Evolutionary conservation across 2,797 vertebrate genomes (phyloP).

Genomic region (Eulemur coronatus): DNA sequence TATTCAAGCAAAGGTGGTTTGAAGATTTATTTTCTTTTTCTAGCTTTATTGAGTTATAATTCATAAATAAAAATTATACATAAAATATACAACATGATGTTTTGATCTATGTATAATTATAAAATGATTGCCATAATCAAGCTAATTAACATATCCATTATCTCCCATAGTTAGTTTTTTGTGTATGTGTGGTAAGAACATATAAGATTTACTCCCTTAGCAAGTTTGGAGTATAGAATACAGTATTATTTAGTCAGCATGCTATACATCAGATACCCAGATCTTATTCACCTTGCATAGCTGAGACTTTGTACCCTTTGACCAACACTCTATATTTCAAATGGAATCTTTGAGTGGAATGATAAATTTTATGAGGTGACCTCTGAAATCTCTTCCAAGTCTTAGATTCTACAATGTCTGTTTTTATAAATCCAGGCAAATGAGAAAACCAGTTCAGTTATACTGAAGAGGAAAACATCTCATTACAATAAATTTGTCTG

Average conservation of each 20-base stretch:
- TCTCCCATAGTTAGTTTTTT: not conserved
- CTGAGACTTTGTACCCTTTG: not conserved
- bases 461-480: not conserved
- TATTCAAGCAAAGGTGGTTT: not conserved
- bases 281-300: not conserved
- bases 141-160: not conserved
- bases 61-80: not conserved
- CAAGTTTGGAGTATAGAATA: not conserved
- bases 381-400: not conserved
- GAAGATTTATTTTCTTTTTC: not conserved
- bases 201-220: not conserved
- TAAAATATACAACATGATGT: not conserved
- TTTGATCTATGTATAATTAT: not conserved
- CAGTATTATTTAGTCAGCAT: not conserved
- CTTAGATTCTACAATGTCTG: not conserved
- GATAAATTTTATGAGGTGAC: not conserved
- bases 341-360: not conserved
- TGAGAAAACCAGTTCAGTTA: constrained; percentile 28
- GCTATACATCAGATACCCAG: not conserved
- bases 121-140: not conserved
- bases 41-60: not conserved
- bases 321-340: not conserved
- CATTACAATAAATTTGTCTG: not conserved
- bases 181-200: not conserved
- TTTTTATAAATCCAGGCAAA: constrained; percentile 15